Evolutionary conservation across 2,113 vertebrate species (phyloP).

Genomic region (Axis porcinus): DNA sequence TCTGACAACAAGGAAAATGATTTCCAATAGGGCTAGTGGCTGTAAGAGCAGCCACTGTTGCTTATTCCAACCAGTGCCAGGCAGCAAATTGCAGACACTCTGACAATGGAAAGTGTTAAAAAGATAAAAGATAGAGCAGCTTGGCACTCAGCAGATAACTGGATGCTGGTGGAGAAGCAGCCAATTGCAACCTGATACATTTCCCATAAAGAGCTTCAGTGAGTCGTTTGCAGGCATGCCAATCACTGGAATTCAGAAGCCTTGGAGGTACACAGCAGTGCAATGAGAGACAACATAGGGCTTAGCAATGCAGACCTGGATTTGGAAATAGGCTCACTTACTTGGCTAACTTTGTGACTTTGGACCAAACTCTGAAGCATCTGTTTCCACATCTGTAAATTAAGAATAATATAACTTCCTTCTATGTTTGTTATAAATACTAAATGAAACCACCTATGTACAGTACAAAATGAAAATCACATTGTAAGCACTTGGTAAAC

Average conservation of each 20-base stretch:
- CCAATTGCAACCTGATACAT: neutral
- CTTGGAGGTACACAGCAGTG: neutral
- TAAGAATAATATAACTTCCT: neutral
- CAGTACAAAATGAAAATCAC: neutral
- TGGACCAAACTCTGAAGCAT: neutral
- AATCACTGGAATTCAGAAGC: neutral
- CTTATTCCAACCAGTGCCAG: conserved; percentile 28
- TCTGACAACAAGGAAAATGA: neutral
- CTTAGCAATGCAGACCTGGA: neutral
- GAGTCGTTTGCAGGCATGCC: neutral
- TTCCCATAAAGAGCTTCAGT: neutral
- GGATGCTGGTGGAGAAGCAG: neutral
- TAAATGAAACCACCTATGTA: neutral
- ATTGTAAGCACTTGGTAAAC: neutral
- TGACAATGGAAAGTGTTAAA: conserved; percentile 51
- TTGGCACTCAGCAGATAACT: conserved; percentile 51
- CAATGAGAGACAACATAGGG: neutral
- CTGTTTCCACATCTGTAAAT: neutral
- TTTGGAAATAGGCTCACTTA: neutral
- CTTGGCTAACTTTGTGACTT: neutral
- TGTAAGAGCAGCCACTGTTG: neutral
- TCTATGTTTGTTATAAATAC: neutral
- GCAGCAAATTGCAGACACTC: conserved; percentile 36
- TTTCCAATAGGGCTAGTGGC: neutral
- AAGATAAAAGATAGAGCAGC: conserved; percentile 58